Evolutionary conservation across 2,888 invertebrate genomes (phyloP), one percentile per base, ranked within the genome.

Genomic region (Harpalus rufipes): DNA sequence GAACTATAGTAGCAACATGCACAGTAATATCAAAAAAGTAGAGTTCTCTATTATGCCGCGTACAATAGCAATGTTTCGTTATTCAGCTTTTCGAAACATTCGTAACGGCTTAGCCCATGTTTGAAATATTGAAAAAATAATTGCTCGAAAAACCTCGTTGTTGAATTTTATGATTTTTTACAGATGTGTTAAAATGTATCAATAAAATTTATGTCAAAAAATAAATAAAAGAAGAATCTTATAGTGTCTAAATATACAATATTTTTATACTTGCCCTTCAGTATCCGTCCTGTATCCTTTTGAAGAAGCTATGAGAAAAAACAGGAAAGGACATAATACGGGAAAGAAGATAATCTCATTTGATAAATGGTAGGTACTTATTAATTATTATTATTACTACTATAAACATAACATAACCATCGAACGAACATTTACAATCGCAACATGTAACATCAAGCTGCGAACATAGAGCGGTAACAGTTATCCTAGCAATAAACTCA

Each of bases 331-430:
- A 51, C 32, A 5, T 4, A 2, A 51, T 51, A 51, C 12, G 44
- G 2, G 44, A 51, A 51, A 51, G 10, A 51, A 51, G 10, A 51
- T 51, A 51, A 12, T 1, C 44, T 12, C 8, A 68, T 7, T 25
- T 68, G 68, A 68, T 68, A 68, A 68, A 68, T 76, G 83, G 83
- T 83, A 83, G 81, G 83, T 83, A 82, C 82, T 82, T 82, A 82
- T 82, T 82, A 83, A 58, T 81, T 44, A 65, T 68, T 44, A 65
- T 68, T 81, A 81, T 83, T 74, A 83, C 65, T 82, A 82, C 82
- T 82, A 82, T 82, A 82, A 82, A 82, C 82, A 82, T 72, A 81
- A 81, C 81, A 82, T 72, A 81, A 81, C 81, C 81, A 81, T 81
- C 81, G 68, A 81, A 65, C 44, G 81, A 81, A 81, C 81, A 81